Percentiles rank a stretch among this genome's conserved stretches.
phyloP scores from a whole-genome alignment of 2,113 vertebrate genomes.

The Promerops cafer region DNA sequence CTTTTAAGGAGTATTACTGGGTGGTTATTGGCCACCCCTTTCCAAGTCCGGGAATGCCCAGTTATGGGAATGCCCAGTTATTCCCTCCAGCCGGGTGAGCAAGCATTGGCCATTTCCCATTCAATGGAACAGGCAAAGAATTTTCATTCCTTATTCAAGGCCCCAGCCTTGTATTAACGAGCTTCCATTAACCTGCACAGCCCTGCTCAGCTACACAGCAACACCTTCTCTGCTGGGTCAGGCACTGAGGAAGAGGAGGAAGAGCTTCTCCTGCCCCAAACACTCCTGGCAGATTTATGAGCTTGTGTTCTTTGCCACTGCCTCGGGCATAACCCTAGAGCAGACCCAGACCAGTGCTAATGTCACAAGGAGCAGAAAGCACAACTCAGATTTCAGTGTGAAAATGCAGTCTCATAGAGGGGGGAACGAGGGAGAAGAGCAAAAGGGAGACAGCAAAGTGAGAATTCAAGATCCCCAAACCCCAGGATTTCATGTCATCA shows the following conservation, averaged over 20 bases:
- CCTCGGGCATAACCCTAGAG: not conserved
- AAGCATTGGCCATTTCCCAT: not conserved
- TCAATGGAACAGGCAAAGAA: not conserved
- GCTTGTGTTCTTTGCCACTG: not conserved
- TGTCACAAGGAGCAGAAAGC: not conserved
- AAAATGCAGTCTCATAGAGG: not conserved
- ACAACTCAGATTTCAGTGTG: not conserved
- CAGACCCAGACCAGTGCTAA: not conserved
- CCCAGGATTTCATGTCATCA: not conserved
- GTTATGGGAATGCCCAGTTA: not conserved
- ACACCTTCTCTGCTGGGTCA: not conserved
- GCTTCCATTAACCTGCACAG: not conserved
- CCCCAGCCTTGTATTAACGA: not conserved
- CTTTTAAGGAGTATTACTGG: not conserved
- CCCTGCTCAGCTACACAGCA: not conserved
- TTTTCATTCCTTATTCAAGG: not conserved
- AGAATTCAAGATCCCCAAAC: not conserved
- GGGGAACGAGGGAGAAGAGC: rapidly evolving
- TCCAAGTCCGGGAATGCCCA: not conserved
- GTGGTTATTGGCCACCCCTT: not conserved
- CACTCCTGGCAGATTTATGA: not conserved
- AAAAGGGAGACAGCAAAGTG: not conserved
- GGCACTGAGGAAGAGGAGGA: not conserved
- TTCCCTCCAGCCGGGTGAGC: not conserved
- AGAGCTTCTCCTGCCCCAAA: not conserved